These are phyloP conservation scores for Struthidea cinerea DNA, from an alignment of 2,113 vertebrate species.

Conservation along the genomic window DNA sequence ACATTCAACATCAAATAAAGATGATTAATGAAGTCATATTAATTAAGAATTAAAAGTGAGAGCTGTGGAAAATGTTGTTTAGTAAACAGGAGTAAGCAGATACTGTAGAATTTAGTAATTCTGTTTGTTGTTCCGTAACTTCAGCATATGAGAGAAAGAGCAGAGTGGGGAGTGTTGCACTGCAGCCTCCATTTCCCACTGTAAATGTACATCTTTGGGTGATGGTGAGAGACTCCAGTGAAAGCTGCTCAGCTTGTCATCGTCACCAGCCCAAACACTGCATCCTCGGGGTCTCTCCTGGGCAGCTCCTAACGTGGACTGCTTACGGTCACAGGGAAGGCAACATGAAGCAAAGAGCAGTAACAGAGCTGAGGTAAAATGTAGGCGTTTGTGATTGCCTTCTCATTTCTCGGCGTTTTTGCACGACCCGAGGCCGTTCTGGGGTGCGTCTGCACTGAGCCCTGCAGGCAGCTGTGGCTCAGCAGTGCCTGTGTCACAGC, in stretches of 20 bases:
- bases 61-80: not conserved
- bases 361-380: not conserved
- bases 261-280: fast-evolving
- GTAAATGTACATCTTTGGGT: not conserved
- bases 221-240: not conserved
- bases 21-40: not conserved
- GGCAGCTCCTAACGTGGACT: fast-evolving
- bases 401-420: not conserved
- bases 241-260: not conserved
- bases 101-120: not conserved
- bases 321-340: not conserved
- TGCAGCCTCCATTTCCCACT: not conserved
- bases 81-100: not conserved
- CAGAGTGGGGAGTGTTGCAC: not conserved
- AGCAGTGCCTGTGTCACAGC: not conserved
- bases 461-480: not conserved
- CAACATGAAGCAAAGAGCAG: not conserved
- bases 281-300: not conserved
- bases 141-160: not conserved
- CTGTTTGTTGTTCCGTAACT: not conserved
- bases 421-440: fast-evolving
- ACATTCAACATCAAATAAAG: not conserved
- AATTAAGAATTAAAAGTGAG: not conserved
- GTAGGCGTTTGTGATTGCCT: not conserved
- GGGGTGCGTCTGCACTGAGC: not conserved